phyloP scores from a whole-genome alignment of 1,140 invertebrate species.

The Drosophila ironensis region DNA sequence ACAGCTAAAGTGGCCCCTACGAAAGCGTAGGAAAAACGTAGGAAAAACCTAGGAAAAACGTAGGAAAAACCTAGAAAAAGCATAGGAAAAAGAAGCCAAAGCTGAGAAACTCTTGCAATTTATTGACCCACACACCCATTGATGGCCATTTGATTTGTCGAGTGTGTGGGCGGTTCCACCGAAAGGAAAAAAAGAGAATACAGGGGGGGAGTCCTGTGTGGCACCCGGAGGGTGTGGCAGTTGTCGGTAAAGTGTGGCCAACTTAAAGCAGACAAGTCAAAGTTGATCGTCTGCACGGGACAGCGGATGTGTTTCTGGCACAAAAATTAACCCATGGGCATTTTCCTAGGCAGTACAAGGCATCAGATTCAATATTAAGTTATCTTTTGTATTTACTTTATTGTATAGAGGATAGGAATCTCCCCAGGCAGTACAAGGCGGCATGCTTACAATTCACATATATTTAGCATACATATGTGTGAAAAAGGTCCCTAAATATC shows the following conservation, averaged over 20 bases:
- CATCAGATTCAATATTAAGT: neutral
- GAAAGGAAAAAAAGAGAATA: too few species aligned
- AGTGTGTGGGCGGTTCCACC: constrained; percentile 12
- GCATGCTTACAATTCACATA: too few species aligned
- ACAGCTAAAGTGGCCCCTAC: constrained; percentile 12
- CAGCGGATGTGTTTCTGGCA: neutral
- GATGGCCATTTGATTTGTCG: constrained; percentile 68
- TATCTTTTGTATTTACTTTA: too few species aligned
- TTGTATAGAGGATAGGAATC: too few species aligned
- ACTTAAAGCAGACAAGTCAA: constrained; percentile 21
- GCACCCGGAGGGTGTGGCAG: constrained; percentile 25
- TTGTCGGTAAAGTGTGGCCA: constrained; percentile 3
- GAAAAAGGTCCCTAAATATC: too few species aligned
- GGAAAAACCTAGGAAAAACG: too few species aligned
- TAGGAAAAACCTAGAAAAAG: too few species aligned
- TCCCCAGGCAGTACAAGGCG: too few species aligned
- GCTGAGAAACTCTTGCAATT: constrained; percentile 16
- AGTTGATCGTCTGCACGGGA: constrained; percentile 4
- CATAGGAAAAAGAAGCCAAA: neutral
- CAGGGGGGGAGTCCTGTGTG: too few species aligned
- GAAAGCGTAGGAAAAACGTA: neutral
- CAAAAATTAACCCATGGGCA: constrained; percentile 1
- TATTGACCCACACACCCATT: constrained; percentile 49
- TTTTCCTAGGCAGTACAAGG: too few species aligned
- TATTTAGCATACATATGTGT: too few species aligned